Evolutionary conservation across 1,140 invertebrate genomes (phyloP).

Genomic region (Drosophila sp.): DNA sequence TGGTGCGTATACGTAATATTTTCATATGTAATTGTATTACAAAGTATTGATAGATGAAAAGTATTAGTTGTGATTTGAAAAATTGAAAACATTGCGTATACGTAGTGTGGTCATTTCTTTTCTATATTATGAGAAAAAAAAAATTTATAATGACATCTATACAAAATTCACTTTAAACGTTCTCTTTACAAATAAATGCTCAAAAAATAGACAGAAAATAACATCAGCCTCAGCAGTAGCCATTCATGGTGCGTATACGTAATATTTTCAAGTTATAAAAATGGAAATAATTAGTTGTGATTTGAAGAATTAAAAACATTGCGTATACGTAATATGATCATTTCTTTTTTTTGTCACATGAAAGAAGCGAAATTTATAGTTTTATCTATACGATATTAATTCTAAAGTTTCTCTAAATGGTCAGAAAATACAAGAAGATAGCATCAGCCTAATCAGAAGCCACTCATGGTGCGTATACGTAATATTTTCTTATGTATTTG

Average conservation of each 20-base stretch:
- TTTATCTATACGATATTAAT: neutral
- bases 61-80: too few relatives aligned
- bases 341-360: neutral
- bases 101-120: conserved; percentile 30
- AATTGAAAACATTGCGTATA: conserved; percentile 42
- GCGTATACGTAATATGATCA: conserved; percentile 54
- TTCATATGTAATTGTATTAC: neutral
- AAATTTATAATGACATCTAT: neutral
- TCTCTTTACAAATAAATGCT: neutral
- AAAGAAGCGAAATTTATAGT: neutral
- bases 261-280: neutral
- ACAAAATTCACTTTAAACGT: neutral
- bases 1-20: neutral
- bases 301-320: neutral
- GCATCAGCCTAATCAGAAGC: neutral
- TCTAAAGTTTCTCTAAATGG: neutral
- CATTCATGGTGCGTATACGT: neutral
- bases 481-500: neutral
- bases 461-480: neutral
- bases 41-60: too few relatives aligned
- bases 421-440: conserved; percentile 24
- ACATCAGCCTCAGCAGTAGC: neutral
- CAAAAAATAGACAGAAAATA: conserved; percentile 23
- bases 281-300: too few relatives aligned
- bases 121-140: neutral